Percentiles rank a stretch among this genome's conserved stretches.
Evolutionary conservation across 2,888 invertebrate species (phyloP).

Genomic region (Eupsilia transversa): DNA sequence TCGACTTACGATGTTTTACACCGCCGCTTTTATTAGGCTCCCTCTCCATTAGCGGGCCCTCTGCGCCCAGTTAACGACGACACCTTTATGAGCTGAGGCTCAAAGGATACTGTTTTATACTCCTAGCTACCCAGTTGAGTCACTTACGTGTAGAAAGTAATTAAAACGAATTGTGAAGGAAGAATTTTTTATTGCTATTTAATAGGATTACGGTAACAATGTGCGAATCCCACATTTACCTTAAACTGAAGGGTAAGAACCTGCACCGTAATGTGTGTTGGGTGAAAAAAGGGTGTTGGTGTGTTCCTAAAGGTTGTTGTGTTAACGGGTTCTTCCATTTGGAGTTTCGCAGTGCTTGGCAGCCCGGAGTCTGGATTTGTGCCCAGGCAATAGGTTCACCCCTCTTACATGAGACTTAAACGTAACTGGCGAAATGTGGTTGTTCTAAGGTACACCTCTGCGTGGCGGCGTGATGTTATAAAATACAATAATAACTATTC

Average conservation of each 20-base stretch:
- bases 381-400: too few species aligned
- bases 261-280: too few species aligned
- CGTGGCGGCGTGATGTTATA: too few species aligned
- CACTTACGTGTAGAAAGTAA: constrained; percentile 36
- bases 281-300: too few species aligned
- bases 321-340: too few species aligned
- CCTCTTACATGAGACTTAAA: too few species aligned
- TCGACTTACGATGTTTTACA: constrained; percentile 22
- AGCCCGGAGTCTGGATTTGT: too few species aligned
- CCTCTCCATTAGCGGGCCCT: constrained; percentile 59
- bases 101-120: constrained; percentile 60
- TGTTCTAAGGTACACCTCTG: too few species aligned
- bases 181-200: background rate
- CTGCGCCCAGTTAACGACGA: constrained; percentile 61
- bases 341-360: too few species aligned
- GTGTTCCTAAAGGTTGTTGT: too few species aligned
- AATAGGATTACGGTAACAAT: background rate
- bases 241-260: background rate
- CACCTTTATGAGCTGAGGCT: constrained; percentile 64
- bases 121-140: constrained; percentile 22
- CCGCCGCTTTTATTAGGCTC: constrained; percentile 68
- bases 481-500: too few species aligned
- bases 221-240: background rate
- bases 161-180: constrained; percentile 34
- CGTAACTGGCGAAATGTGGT: too few species aligned